Conservation (phyloP, 2,888 invertebrate genomes). For the Griposia aprilina region DNA sequence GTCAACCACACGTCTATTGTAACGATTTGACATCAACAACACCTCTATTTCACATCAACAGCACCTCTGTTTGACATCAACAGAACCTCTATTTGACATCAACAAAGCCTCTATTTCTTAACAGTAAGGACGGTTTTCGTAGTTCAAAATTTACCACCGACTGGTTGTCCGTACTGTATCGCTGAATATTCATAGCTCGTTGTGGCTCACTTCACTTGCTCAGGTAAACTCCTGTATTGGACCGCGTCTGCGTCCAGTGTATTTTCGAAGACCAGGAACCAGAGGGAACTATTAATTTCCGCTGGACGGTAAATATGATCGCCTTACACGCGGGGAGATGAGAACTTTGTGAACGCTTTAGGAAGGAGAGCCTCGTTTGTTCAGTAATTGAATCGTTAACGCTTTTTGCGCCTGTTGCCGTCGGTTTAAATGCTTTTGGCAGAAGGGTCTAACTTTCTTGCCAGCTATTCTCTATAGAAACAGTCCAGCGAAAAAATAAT, state of each 20-base stretch:
- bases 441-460: background rate
- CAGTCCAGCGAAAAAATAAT: background rate
- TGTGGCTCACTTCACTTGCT: background rate
- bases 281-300: constrained; percentile 8
- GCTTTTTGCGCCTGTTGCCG: background rate
- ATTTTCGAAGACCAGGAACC: constrained; percentile 1
- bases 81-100: too few species aligned
- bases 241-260: background rate
- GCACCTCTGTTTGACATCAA: too few species aligned
- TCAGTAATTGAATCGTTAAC: background rate
- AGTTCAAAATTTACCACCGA: too few species aligned
- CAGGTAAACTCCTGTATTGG: background rate
- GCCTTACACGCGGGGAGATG: too few species aligned
- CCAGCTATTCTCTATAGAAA: background rate
- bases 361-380: background rate
- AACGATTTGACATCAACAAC: background rate
- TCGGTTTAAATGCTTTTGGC: background rate
- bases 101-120: background rate
- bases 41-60: too few species aligned
- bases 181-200: constrained; percentile 16
- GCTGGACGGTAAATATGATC: background rate
- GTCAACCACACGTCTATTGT: background rate
- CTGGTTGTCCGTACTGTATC: background rate
- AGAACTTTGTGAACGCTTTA: background rate
- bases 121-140: background rate